These are phyloP conservation scores for Xiphophorus birchmanni DNA, from an alignment of 2,797 vertebrate genomes.

Conservation along the genomic window DNA sequence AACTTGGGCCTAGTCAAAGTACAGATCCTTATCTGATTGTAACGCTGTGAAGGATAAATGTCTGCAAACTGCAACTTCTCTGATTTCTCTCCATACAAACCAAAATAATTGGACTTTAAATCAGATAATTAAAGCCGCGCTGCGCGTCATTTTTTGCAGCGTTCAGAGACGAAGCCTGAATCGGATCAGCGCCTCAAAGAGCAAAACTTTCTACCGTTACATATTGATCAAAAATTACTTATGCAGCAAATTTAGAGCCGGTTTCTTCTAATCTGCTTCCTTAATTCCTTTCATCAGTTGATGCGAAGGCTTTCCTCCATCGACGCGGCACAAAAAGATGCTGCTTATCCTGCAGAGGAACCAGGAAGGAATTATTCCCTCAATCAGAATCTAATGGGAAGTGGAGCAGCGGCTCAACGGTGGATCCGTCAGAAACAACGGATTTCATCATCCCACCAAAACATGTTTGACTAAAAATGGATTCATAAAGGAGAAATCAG, in stretches of 20 bases:
- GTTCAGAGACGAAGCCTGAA: conserved; percentile 51
- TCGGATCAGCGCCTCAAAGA: conserved; percentile 44
- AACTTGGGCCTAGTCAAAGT: background rate
- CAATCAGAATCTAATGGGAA: background rate
- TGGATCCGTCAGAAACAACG: too few relatives aligned
- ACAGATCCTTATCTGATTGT: background rate
- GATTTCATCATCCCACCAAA: background rate
- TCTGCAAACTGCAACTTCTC: background rate
- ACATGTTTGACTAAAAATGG: background rate
- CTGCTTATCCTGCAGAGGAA: background rate
- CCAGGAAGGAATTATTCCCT: background rate
- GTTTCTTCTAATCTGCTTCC: conserved; percentile 35
- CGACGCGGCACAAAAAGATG: conserved; percentile 9
- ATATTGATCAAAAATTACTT: conserved; percentile 72
- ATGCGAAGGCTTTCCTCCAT: conserved; percentile 48
- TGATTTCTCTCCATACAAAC: background rate
- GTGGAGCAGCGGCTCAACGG: background rate
- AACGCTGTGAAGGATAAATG: background rate
- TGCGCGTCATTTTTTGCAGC: background rate
- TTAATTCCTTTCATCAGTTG: conserved; percentile 63
- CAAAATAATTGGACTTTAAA: background rate
- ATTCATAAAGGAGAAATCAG: background rate
- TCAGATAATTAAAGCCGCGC: background rate
- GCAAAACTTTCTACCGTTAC: conserved; percentile 65
- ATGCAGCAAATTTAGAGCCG: conserved; percentile 58